A percentile compares a stretch with the other conserved stretches of the same genome.
phyloP scores from a whole-genome alignment of 2,888 invertebrate genomes.

The Apotomis capreana region DNA sequence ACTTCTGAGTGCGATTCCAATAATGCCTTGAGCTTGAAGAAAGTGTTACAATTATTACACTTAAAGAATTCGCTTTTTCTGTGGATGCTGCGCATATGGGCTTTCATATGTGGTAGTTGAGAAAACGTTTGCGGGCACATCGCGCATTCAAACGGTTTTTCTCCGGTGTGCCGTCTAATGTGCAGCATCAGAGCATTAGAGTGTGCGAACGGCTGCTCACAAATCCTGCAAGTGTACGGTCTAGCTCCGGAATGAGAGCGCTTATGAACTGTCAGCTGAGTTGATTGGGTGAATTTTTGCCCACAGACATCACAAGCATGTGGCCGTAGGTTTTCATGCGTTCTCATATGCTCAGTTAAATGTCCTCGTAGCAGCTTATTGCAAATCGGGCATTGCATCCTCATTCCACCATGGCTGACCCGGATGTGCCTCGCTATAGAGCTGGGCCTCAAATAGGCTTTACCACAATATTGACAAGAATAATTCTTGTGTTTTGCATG shows the following conservation, averaged over 20 bases:
- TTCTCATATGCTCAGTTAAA: constrained; percentile 91
- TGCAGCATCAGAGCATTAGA: constrained; percentile 93
- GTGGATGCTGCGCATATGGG: constrained; percentile 94
- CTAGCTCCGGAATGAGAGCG: constrained; percentile 93
- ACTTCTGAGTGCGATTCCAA: constrained; percentile 85
- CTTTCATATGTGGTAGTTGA: constrained; percentile 93
- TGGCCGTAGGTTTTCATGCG: constrained; percentile 89
- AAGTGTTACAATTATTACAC: constrained; percentile 88
- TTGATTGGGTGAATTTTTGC: constrained; percentile 91
- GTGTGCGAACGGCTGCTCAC: constrained; percentile 91
- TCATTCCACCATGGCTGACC: constrained; percentile 89
- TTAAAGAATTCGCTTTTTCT: constrained; percentile 90
- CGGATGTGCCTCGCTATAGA: constrained; percentile 90
- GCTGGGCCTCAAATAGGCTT: constrained; percentile 89
- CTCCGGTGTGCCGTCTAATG: constrained; percentile 92
- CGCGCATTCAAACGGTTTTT: constrained; percentile 90
- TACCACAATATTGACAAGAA: constrained; percentile 91
- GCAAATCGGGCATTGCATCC: constrained; percentile 91
- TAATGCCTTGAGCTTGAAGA: constrained; percentile 90
- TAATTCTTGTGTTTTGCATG: constrained; percentile 90
- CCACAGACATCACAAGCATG: constrained; percentile 91
- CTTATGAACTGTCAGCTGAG: constrained; percentile 92
- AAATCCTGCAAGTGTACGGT: constrained; percentile 92
- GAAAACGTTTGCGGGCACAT: constrained; percentile 89
- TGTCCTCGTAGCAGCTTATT: constrained; percentile 92